These are phyloP conservation scores for Eumerus sabulonum DNA, from an alignment of 2,888 invertebrate genomes.

Conservation along the genomic window DNA sequence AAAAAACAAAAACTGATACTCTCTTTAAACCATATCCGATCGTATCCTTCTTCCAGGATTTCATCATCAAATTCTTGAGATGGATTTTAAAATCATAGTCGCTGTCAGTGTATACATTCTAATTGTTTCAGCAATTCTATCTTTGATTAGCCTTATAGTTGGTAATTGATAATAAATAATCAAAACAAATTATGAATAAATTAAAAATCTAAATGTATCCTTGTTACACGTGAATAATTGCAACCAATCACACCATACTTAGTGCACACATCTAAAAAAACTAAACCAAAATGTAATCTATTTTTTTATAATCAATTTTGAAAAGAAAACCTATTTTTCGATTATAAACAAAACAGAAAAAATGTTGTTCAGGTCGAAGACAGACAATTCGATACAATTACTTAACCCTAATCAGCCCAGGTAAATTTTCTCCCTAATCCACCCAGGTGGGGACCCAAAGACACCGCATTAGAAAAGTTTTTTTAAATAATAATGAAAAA, in stretches of 20 bases:
- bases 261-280: constrained; percentile 39
- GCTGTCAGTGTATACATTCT: constrained; percentile 75
- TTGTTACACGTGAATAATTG: constrained; percentile 55
- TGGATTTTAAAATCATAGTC: constrained; percentile 78
- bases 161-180: constrained; percentile 69
- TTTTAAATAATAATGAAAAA: too few species aligned
- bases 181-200: constrained; percentile 68
- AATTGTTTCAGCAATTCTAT: constrained; percentile 73
- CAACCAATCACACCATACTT: constrained; percentile 50
- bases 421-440: too few species aligned
- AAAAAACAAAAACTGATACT: neutral
- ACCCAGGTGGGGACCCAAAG: too few species aligned
- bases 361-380: neutral
- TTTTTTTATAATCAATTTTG: constrained; percentile 49
- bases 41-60: constrained; percentile 77
- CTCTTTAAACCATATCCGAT: constrained; percentile 67
- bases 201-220: constrained; percentile 54
- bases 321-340: constrained; percentile 28
- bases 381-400: neutral
- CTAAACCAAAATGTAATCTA: constrained; percentile 43
- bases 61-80: constrained; percentile 78
- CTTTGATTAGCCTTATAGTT: constrained; percentile 73
- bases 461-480: too few species aligned
- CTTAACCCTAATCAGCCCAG: too few species aligned
- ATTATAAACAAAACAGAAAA: constrained; percentile 19